These are phyloP conservation scores for Drosophila anomalata DNA, from an alignment of 2,888 invertebrate species.

Conservation along the genomic window DNA sequence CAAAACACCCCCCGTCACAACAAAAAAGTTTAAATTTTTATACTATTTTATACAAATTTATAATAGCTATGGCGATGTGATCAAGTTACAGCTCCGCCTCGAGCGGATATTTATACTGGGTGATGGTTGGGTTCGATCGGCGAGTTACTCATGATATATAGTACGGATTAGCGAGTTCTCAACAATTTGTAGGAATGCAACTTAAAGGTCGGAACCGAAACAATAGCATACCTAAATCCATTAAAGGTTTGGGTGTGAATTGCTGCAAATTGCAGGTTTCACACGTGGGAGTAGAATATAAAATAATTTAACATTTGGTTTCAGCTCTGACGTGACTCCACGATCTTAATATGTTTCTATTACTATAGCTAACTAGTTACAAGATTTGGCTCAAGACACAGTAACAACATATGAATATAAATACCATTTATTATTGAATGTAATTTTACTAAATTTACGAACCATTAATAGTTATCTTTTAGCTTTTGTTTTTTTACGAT, in stretches of 20 bases:
- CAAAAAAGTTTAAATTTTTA: constrained; percentile 46
- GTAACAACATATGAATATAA: too few species aligned
- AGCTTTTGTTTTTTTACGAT: background rate
- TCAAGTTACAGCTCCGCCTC: constrained; percentile 24
- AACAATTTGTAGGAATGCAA: constrained; percentile 18
- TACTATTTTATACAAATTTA: constrained; percentile 30
- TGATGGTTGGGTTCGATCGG: constrained; percentile 12
- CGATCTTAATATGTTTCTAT: background rate
- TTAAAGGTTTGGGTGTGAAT: constrained; percentile 27
- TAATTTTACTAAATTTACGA: background rate
- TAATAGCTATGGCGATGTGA: constrained; percentile 11
- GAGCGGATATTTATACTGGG: constrained; percentile 31
- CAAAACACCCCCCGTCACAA: constrained; percentile 29
- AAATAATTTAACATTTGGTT: constrained; percentile 17
- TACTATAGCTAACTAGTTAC: too few species aligned
- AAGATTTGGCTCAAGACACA: too few species aligned
- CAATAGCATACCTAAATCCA: constrained; percentile 18
- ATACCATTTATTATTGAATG: too few species aligned
- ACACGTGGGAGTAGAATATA: constrained; percentile 8
- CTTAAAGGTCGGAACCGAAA: constrained; percentile 20
- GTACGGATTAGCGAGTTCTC: constrained; percentile 17
- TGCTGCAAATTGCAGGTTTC: constrained; percentile 10
- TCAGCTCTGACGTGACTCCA: background rate
- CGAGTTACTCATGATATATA: constrained; percentile 16
- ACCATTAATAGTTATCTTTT: background rate